phyloP scores from a whole-genome alignment of 2,797 vertebrate genomes.

The Labeo calbasu region DNA sequence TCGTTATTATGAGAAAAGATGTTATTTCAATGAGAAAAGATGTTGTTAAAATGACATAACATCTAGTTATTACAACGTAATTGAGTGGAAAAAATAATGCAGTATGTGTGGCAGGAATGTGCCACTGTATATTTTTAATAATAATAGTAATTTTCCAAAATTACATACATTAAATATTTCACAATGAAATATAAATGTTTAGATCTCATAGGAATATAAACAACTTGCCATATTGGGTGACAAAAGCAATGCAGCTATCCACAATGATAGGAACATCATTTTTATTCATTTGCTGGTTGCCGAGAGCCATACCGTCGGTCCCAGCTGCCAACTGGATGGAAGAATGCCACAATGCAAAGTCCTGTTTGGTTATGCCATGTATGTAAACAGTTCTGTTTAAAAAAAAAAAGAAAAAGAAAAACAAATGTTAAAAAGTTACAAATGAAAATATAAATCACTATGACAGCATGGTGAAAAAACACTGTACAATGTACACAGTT shows the following conservation, averaged over 20 bases:
- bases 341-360: conserved; percentile 91
- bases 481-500: neutral
- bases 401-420: neutral
- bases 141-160: neutral
- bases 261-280: conserved; percentile 94
- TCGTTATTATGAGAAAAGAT: too few relatives aligned
- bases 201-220: neutral
- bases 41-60: too few relatives aligned
- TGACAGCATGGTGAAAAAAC: neutral
- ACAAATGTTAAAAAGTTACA: conserved; percentile 38
- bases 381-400: conserved; percentile 89
- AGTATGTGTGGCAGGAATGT: too few relatives aligned
- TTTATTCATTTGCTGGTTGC: conserved; percentile 96
- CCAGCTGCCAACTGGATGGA: conserved; percentile 92
- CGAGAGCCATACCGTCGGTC: conserved; percentile 88
- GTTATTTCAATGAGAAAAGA: too few relatives aligned
- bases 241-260: conserved; percentile 96
- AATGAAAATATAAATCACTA: neutral
- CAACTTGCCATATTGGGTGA: conserved; percentile 94
- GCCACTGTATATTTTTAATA: neutral
- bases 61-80: too few relatives aligned
- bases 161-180: neutral
- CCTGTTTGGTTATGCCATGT: conserved; percentile 86
- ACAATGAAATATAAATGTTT: conserved; percentile 26
- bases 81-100: too few relatives aligned